A percentile compares a stretch with the other conserved stretches of the same genome.
These are phyloP conservation scores for Halesus radiatus DNA, from an alignment of 1,140 invertebrate species.

Conservation along the genomic window DNA sequence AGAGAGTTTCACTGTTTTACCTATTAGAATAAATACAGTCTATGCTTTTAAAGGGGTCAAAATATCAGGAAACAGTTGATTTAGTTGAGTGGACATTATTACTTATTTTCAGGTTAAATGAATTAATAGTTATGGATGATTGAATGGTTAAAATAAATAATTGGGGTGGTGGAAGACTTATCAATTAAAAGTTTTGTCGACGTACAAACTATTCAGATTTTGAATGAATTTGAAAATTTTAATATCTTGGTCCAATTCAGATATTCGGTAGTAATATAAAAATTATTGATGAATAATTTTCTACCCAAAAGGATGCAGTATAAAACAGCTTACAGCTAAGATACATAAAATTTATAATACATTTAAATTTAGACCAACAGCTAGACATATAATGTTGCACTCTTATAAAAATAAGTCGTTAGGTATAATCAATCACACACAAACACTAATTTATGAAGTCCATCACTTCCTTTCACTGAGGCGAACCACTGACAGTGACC, in stretches of 20 bases:
- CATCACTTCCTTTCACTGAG: conserved; percentile 27
- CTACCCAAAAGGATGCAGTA: neutral
- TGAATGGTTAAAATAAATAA: too few species aligned
- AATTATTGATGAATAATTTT: neutral
- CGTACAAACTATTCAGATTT: conserved; percentile 6
- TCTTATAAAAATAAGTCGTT: conserved; percentile 6
- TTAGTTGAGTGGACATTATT: too few species aligned
- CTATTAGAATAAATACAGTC: too few species aligned
- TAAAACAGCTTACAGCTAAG: conserved; percentile 7
- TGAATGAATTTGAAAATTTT: conserved; percentile 8
- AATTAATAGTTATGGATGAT: too few species aligned
- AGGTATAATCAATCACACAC: conserved; percentile 27
- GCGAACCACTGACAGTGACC: conserved; percentile 51
- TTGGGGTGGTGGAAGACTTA: neutral
- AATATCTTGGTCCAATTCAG: neutral
- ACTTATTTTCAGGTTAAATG: too few species aligned
- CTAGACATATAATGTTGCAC: neutral
- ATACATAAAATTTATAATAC: neutral
- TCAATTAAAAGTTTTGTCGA: neutral
- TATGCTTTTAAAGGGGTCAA: too few species aligned
- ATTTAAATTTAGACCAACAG: neutral
- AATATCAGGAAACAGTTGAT: too few species aligned
- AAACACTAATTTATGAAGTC: conserved; percentile 26
- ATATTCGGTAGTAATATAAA: conserved; percentile 8
- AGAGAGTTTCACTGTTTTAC: too few species aligned